phyloP scores from a whole-genome alignment of 2,888 invertebrate species.

The Mesorhabditis belari region DNA sequence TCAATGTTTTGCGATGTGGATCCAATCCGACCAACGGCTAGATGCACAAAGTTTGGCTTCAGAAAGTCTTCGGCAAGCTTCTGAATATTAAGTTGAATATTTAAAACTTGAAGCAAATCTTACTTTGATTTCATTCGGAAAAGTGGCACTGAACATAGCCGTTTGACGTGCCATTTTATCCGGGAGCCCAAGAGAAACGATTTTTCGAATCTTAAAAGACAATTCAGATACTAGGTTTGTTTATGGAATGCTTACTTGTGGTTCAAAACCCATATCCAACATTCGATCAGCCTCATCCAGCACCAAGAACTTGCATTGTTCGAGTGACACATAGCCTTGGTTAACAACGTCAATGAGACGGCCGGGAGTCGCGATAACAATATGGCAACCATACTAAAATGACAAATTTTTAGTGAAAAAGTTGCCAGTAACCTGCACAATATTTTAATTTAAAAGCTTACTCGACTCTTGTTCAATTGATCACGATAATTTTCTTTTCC shows the following conservation, averaged over 20 bases:
- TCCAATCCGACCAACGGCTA: conserved; percentile 97
- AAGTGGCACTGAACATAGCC: conserved; percentile 99
- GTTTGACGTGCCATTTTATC: conserved; percentile 88
- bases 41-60: conserved; percentile 88
- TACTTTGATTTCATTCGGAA: conserved; percentile 92
- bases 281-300: conserved; percentile 98
- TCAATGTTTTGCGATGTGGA: conserved; percentile 99
- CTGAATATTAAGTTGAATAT: conserved; percentile 54
- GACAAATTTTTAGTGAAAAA: background rate
- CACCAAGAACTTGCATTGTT: conserved; percentile 71
- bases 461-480: conserved; percentile 50
- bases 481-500: conserved; percentile 61
- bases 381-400: conserved; percentile 83
- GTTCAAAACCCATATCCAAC: conserved; percentile 99
- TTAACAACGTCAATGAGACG: conserved; percentile 90
- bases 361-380: conserved; percentile 96
- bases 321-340: conserved; percentile 76
- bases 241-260: conserved; percentile 69
- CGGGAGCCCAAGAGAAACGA: conserved; percentile 68
- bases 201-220: conserved; percentile 15
- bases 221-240: background rate
- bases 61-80: conserved; percentile 93
- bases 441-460: conserved; percentile 9
- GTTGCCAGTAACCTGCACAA: background rate
- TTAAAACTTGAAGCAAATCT: background rate